Conservation (phyloP, 2,797 vertebrate species). For the Scleropages formosus region DNA sequence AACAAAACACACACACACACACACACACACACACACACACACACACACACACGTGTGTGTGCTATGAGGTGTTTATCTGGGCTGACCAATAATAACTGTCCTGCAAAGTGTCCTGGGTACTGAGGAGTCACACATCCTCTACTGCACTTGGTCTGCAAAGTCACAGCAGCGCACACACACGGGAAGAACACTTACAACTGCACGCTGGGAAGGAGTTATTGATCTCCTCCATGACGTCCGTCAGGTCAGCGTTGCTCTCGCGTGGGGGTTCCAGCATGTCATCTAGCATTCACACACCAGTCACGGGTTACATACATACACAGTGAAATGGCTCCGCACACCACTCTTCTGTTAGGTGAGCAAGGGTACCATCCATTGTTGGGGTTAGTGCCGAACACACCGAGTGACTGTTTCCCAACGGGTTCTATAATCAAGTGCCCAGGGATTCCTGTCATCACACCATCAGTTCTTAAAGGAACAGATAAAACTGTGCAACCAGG, state of each 20-base stretch:
- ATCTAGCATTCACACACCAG: conserved; percentile 63
- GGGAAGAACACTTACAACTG: conserved; percentile 78
- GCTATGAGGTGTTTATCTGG: conserved; percentile 1
- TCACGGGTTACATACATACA: conserved; percentile 29
- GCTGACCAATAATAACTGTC: background rate
- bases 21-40: too few relatives aligned
- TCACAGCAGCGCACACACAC: conserved; percentile 14
- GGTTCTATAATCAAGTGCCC: too few relatives aligned
- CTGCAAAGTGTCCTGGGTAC: background rate
- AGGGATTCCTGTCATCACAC: too few relatives aligned
- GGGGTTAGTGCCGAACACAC: too few relatives aligned
- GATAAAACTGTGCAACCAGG: background rate
- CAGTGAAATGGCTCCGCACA: background rate
- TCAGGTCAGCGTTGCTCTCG: conserved; percentile 86
- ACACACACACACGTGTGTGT: too few relatives aligned
- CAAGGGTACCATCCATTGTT: too few relatives aligned
- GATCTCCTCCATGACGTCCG: conserved; percentile 96
- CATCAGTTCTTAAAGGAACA: too few relatives aligned
- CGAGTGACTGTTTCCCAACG: too few relatives aligned
- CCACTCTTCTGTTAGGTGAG: background rate
- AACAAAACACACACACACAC: background rate
- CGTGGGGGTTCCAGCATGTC: conserved; percentile 80
- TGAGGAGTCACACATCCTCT: background rate
- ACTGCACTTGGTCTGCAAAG: conserved; percentile 22
- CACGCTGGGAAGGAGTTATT: conserved; percentile 91